A percentile compares a stretch with the other conserved stretches of the same genome.
Evolutionary conservation across 92 coral and sea anemone genomes (phyloP).

Genomic region (Epizoanthus ramosus): DNA sequence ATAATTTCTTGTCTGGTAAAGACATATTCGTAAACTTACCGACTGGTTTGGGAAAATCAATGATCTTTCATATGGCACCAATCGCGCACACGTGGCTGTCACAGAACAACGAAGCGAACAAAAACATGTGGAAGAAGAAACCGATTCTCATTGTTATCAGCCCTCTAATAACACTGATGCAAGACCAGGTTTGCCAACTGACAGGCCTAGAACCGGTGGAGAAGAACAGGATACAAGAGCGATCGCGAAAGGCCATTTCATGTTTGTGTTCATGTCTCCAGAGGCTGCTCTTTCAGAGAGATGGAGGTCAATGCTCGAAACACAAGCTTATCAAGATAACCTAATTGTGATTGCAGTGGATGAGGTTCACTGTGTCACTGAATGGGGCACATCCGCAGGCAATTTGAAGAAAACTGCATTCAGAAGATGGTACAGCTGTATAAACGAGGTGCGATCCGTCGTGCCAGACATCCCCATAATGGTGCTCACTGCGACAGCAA

Average conservation of each 20-base stretch:
- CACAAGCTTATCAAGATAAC: neutral
- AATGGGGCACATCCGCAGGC: too few relatives aligned
- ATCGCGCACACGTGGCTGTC: neutral
- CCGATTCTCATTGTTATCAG: slow-evolving; percentile 11
- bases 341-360: too few relatives aligned
- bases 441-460: too few relatives aligned
- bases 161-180: slow-evolving; percentile 13
- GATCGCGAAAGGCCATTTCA: neutral
- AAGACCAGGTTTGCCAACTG: slow-evolving; percentile 15
- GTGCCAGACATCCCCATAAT: too few relatives aligned
- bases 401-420: too few relatives aligned
- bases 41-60: too few relatives aligned
- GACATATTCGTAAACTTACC: too few relatives aligned
- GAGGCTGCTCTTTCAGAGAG: neutral
- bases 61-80: neutral
- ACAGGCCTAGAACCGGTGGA: neutral
- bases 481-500: too few relatives aligned
- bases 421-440: too few relatives aligned
- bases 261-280: neutral
- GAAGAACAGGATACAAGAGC: neutral
- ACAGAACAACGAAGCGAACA: neutral
- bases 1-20: too few relatives aligned
- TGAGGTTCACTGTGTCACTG: too few relatives aligned
- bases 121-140: neutral
- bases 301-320: neutral